A percentile compares a stretch with the other conserved stretches of the same genome.
These are phyloP conservation scores for Zaprionus bogoriensis DNA, from an alignment of 2,888 invertebrate genomes.

Conservation along the genomic window DNA sequence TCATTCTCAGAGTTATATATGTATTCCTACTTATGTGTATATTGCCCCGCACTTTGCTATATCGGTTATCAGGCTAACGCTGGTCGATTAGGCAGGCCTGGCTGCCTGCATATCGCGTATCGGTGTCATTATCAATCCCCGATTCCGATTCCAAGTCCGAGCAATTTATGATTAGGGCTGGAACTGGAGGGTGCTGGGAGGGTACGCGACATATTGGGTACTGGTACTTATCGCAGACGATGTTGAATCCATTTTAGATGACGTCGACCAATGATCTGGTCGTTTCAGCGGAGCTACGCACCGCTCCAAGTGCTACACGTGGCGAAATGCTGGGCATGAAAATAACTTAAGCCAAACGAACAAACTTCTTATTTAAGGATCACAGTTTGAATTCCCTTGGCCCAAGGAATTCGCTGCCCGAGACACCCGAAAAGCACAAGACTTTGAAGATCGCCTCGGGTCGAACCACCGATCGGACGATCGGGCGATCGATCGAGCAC, in stretches of 20 bases:
- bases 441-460: not conserved
- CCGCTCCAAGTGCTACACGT: slow-evolving; percentile 53
- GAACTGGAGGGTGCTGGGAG: not conserved
- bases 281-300: too few species aligned
- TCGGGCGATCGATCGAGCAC: slow-evolving; percentile 31
- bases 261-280: slow-evolving; percentile 1
- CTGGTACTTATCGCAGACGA: not conserved
- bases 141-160: slow-evolving; percentile 12
- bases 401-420: slow-evolving; percentile 83
- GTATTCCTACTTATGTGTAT: slow-evolving; percentile 2
- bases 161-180: slow-evolving; percentile 44
- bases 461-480: not conserved
- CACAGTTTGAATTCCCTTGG: slow-evolving; percentile 83
- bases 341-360: slow-evolving; percentile 84
- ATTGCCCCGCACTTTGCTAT: not conserved
- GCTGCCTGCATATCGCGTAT: slow-evolving; percentile 38
- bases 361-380: slow-evolving; percentile 79
- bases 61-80: slow-evolving; percentile 35
- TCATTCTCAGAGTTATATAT: not conserved
- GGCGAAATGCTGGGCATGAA: slow-evolving; percentile 75
- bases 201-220: not conserved
- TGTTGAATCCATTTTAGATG: not conserved
- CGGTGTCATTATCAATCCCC: slow-evolving; percentile 56
- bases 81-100: slow-evolving; percentile 28
- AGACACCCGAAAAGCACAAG: not conserved